Evolutionary conservation across 37 sponge, comb jelly and placozoan species (phyloP).

Genomic region (Amphimedon queenslandica): DNA sequence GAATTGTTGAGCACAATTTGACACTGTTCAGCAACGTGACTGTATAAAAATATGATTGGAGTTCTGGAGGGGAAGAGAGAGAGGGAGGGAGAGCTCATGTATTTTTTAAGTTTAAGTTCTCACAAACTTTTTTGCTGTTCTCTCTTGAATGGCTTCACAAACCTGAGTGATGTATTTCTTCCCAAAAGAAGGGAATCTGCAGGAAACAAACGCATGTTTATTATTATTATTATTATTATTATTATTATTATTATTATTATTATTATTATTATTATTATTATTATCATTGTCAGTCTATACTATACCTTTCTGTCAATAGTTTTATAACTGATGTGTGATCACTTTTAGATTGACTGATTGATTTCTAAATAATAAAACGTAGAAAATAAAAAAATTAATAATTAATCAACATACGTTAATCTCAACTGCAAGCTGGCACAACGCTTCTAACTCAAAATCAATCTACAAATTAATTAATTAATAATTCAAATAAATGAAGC

Average conservation of each 20-base stretch:
- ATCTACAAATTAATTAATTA: constrained; percentile 17
- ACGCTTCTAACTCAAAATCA: constrained; percentile 53
- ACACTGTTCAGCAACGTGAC: constrained; percentile 54
- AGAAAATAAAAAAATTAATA: neutral
- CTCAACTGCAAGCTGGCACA: constrained; percentile 48
- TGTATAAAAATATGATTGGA: constrained; percentile 49
- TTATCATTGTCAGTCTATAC: too few species aligned
- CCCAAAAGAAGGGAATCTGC: neutral
- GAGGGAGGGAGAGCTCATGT: neutral
- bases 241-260: neutral
- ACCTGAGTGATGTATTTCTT: constrained; percentile 49
- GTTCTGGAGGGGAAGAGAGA: too few species aligned
- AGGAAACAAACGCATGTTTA: neutral
- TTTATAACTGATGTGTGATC: neutral
- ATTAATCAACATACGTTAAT: constrained; percentile 35
- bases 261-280: neutral
- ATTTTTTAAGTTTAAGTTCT: neutral
- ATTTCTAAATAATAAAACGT: neutral
- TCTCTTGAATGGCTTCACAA: constrained; percentile 37
- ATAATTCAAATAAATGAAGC: neutral
- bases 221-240: neutral
- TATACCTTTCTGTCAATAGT: constrained; percentile 16
- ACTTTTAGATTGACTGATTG: neutral
- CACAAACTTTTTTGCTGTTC: constrained; percentile 2
- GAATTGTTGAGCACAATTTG: constrained; percentile 42